phyloP scores from a whole-genome alignment of 2,797 vertebrate genomes.

The Gobionotothen gibberifrons region DNA sequence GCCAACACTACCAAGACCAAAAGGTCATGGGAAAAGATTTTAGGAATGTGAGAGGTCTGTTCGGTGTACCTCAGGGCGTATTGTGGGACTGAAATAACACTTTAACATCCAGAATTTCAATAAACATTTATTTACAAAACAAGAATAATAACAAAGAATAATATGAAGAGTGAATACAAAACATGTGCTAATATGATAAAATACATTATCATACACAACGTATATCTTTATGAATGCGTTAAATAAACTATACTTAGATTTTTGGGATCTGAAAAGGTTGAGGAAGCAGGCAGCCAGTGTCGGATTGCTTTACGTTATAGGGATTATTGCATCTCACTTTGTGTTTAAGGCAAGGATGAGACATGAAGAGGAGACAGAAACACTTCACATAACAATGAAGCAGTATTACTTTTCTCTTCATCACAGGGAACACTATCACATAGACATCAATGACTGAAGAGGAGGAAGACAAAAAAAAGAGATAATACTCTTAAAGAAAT shows the following conservation, averaged over 20 bases:
- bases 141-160: constrained; percentile 86
- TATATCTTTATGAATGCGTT: constrained; percentile 74
- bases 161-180: constrained; percentile 88
- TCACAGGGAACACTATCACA: constrained; percentile 69
- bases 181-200: constrained; percentile 89
- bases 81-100: constrained; percentile 28
- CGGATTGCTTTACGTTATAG: constrained; percentile 68
- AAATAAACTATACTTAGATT: constrained; percentile 74
- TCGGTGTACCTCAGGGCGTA: constrained; percentile 13
- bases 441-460: constrained; percentile 59
- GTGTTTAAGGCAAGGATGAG: constrained; percentile 80
- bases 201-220: constrained; percentile 86
- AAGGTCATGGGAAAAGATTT: constrained; percentile 76
- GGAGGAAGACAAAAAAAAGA: constrained; percentile 44
- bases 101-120: constrained; percentile 47
- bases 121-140: constrained; percentile 95
- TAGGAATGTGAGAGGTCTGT: constrained; percentile 54
- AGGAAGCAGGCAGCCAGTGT: constrained; percentile 66
- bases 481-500: constrained; percentile 60
- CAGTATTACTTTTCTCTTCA: constrained; percentile 67
- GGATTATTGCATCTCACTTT: constrained; percentile 84
- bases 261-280: constrained; percentile 57
- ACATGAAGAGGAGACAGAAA: constrained; percentile 69
- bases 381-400: constrained; percentile 74
- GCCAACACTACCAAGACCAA: constrained; percentile 42